Evolutionary conservation across 2,113 vertebrate species (phyloP).

Genomic region (Scytalopus superciliaris): DNA sequence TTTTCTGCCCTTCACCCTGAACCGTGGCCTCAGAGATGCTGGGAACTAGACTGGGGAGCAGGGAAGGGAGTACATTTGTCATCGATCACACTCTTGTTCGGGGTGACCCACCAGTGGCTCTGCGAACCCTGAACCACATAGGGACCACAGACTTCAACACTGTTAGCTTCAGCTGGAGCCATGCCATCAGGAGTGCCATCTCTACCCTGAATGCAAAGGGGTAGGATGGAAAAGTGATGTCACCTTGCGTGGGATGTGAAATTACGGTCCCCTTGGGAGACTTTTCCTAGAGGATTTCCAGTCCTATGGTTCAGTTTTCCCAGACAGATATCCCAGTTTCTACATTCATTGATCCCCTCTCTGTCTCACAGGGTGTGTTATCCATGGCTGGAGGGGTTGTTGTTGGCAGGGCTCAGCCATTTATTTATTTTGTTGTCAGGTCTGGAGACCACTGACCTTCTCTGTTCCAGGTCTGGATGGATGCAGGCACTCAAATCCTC

Average conservation of each 20-base stretch:
- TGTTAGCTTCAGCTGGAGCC: not conserved
- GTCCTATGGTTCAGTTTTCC: not conserved
- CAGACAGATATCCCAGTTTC: not conserved
- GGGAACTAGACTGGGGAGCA: not conserved
- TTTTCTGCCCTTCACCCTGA: not conserved
- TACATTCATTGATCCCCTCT: not conserved
- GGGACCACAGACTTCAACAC: not conserved
- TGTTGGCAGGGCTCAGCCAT: not conserved
- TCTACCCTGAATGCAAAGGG: not conserved
- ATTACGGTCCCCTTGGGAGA: not conserved
- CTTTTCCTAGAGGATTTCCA: not conserved
- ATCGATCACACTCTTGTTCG: not conserved
- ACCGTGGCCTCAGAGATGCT: not conserved
- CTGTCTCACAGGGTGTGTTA: not conserved
- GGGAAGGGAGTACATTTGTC: not conserved
- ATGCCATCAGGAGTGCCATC: not conserved
- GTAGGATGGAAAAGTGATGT: not conserved
- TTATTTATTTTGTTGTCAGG: not conserved
- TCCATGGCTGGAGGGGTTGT: not conserved
- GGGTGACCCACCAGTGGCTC: not conserved
- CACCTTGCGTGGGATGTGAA: not conserved
- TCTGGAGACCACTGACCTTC: not conserved
- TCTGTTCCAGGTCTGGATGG: conserved; percentile 84
- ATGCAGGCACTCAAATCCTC: conserved; percentile 88
- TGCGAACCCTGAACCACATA: fast-evolving